These are phyloP conservation scores for Drosophila parvula DNA, from an alignment of 1,140 invertebrate genomes.

Conservation along the genomic window DNA sequence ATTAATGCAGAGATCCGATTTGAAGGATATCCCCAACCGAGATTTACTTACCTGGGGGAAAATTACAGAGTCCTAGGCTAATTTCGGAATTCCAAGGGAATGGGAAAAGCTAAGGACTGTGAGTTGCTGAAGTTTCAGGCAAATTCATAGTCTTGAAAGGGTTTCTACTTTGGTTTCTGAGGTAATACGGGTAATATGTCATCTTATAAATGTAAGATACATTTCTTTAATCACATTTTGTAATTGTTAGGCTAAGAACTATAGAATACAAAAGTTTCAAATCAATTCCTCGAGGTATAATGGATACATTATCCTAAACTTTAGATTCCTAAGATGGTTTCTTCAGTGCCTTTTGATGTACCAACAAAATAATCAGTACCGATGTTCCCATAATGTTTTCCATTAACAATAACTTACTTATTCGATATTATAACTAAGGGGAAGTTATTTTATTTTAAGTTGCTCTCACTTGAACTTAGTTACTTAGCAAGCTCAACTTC, in stretches of 20 bases:
- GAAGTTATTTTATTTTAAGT: neutral
- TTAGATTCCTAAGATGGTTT: neutral
- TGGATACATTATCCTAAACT: too few relatives aligned
- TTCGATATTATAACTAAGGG: neutral
- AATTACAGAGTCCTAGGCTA: too few relatives aligned
- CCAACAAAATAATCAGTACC: neutral
- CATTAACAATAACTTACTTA: neutral
- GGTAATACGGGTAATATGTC: neutral
- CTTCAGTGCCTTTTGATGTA: neutral
- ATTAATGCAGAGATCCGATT: constrained; percentile 28
- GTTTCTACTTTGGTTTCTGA: neutral
- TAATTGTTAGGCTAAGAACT: too few relatives aligned
- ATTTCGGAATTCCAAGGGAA: neutral
- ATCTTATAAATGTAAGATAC: neutral
- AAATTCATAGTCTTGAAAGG: neutral
- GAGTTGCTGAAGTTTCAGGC: neutral
- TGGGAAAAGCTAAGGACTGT: too few relatives aligned
- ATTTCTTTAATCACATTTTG: neutral
- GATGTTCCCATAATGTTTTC: too few relatives aligned
- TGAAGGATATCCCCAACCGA: neutral
- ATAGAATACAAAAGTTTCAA: neutral
- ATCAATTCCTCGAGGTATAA: neutral
- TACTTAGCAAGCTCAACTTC: neutral
- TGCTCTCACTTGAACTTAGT: neutral
- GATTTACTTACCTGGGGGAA: neutral